Evolutionary conservation across 1,140 invertebrate genomes (phyloP), one percentile per base, ranked within the genome.

Genomic region (Acromyrmex echinatior): DNA sequence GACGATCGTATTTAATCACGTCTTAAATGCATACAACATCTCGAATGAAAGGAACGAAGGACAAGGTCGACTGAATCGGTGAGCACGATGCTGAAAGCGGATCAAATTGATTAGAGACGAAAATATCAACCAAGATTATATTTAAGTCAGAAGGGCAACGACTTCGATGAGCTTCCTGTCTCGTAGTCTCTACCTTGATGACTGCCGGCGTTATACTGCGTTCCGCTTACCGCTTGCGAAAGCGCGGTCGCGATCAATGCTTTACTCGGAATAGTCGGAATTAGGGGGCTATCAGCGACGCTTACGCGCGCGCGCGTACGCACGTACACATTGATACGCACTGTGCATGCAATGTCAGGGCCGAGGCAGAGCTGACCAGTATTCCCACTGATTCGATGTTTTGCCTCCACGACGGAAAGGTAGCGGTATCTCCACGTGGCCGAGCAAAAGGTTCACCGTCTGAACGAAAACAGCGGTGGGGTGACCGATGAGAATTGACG

Each of bases 291-390:
- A 53, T 89, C 49, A n/a, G 62, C 62, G 16, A 60, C n/a, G 73
- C 65, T 39, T 45, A n/a, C 12, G 28, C 28, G 53, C 21, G 49
- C 45, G 63, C 28, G 51, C 51, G 70, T 12, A 14, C 14, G 53
- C 28, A 45, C 25, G 70, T 1, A 39, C 80, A 92, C 90, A 91
- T 35, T 6, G 31, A 2, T 35, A 35, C 5, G 5, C 31, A 35
- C 31, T 35, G 6, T 92, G 91, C 91, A 90, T 91, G 90, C 94
- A 95, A 95, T 95, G 94, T 95, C 95, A 95, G 86, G 94, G 94
- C 92, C 7, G 35, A 39, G 35, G 1, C 60, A 73, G 12, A 87
- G 12, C 49, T 14, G 2, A 84, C 77, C 65, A 6, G 88, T 31
- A 31, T 31, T 31, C 31, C 21, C 18, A n/a, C 60, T 14, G 6